phyloP scores from a whole-genome alignment of 1,140 invertebrate genomes.

The Drosophila ficusphila region DNA sequence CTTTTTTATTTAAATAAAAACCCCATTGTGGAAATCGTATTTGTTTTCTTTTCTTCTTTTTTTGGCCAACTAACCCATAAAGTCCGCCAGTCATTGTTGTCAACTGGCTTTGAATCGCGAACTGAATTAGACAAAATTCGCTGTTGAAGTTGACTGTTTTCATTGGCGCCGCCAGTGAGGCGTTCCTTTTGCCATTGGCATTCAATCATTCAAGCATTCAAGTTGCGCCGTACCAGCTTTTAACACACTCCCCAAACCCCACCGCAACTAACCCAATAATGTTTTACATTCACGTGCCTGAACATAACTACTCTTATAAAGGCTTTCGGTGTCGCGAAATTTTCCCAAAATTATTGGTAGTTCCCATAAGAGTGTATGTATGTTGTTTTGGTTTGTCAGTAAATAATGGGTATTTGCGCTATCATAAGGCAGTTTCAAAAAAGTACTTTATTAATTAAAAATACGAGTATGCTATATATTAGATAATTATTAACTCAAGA shows the following conservation, averaged over 20 bases:
- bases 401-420: too few relatives aligned
- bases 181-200: conserved; percentile 7
- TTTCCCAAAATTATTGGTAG: background rate
- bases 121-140: conserved; percentile 37
- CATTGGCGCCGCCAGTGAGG: conserved; percentile 6
- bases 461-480: too few relatives aligned
- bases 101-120: background rate
- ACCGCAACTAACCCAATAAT: background rate
- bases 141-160: conserved; percentile 11
- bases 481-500: too few relatives aligned
- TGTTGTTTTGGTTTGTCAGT: background rate
- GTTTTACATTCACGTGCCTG: background rate
- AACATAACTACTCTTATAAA: background rate
- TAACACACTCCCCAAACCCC: conserved; percentile 38
- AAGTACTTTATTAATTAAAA: too few relatives aligned
- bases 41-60: background rate
- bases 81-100: background rate
- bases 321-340: conserved; percentile 12
- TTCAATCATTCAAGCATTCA: background rate
- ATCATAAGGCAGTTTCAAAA: too few relatives aligned
- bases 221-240: conserved; percentile 32
- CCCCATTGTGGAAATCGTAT: too few relatives aligned
- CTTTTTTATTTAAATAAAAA: too few relatives aligned
- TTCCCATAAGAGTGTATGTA: background rate
- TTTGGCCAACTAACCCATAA: conserved; percentile 24